Evolutionary conservation across 2,113 vertebrate genomes (phyloP).

Genomic region (Hippocampus guttulatus): DNA sequence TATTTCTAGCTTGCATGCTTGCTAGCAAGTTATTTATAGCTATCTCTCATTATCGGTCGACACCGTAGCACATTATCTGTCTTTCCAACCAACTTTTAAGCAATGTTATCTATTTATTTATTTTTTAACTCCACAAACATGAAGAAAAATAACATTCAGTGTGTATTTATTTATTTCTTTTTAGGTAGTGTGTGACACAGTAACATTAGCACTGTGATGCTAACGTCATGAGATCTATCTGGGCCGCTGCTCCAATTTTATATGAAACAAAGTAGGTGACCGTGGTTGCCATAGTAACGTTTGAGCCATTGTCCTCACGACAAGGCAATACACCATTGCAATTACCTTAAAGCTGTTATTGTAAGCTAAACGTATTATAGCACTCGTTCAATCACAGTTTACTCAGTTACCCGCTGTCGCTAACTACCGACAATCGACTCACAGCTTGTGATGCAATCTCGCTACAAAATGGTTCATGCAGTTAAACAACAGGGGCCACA

Average conservation of each 20-base stretch:
- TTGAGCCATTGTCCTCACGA: not conserved
- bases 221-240: not conserved
- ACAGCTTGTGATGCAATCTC: conserved; percentile 47
- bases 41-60: too few relatives aligned
- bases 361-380: conserved; percentile 14
- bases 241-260: not conserved
- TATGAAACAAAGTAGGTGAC: not conserved
- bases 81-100: too few relatives aligned
- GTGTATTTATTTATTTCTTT: not conserved
- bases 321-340: not conserved
- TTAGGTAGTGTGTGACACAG: not conserved
- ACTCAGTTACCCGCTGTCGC: conserved; percentile 26
- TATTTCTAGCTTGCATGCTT: too few relatives aligned
- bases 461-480: conserved; percentile 53
- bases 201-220: not conserved
- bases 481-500: conserved; percentile 57
- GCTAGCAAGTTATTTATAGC: too few relatives aligned
- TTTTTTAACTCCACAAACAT: not conserved
- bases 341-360: conserved; percentile 1
- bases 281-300: not conserved
- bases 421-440: conserved; percentile 20
- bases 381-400: conserved; percentile 25
- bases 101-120: too few relatives aligned
- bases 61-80: too few relatives aligned
- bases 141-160: not conserved